A percentile compares a stretch with the other conserved stretches of the same genome.
These are phyloP conservation scores for Adelphocoris suturalis DNA, from an alignment of 2,888 invertebrate species.

Conservation along the genomic window DNA sequence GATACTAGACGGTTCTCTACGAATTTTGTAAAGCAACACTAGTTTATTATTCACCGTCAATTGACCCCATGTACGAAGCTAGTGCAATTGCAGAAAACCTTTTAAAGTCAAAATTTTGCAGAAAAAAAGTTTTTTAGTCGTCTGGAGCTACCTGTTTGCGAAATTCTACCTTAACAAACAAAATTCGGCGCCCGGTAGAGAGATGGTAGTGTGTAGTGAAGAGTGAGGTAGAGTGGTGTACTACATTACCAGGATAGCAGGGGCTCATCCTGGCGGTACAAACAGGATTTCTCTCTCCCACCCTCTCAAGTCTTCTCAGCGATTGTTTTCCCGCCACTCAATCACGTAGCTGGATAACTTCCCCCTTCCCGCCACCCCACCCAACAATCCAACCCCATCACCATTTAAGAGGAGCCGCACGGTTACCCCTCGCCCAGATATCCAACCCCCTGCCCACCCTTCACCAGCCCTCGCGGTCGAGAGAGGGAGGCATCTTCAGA, in stretches of 20 bases:
- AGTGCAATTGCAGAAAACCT: too few species aligned
- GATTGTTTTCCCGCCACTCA: slow-evolving; percentile 64
- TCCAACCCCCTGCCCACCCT: neutral
- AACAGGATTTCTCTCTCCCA: slow-evolving; percentile 34
- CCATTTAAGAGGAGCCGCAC: slow-evolving; percentile 27
- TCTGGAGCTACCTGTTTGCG: too few species aligned
- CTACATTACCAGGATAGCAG: neutral
- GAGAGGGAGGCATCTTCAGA: slow-evolving; percentile 17
- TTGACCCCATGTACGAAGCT: too few species aligned
- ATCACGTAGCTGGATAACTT: slow-evolving; percentile 52
- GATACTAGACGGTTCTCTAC: too few species aligned
- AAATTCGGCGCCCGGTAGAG: too few species aligned
- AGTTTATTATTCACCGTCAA: too few species aligned
- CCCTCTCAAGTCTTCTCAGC: slow-evolving; percentile 53
- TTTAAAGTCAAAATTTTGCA: too few species aligned
- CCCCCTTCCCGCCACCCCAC: neutral
- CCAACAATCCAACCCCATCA: slow-evolving; percentile 11
- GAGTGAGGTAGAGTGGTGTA: too few species aligned
- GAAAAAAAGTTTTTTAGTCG: too few species aligned
- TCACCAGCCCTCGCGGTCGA: neutral
- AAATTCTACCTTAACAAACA: too few species aligned
- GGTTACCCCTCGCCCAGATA: neutral
- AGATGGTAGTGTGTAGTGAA: too few species aligned
- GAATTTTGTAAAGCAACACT: too few species aligned
- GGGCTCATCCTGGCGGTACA: slow-evolving; percentile 43